phyloP scores from a whole-genome alignment of 2,888 invertebrate species.

The Luffia ferchaultella region DNA sequence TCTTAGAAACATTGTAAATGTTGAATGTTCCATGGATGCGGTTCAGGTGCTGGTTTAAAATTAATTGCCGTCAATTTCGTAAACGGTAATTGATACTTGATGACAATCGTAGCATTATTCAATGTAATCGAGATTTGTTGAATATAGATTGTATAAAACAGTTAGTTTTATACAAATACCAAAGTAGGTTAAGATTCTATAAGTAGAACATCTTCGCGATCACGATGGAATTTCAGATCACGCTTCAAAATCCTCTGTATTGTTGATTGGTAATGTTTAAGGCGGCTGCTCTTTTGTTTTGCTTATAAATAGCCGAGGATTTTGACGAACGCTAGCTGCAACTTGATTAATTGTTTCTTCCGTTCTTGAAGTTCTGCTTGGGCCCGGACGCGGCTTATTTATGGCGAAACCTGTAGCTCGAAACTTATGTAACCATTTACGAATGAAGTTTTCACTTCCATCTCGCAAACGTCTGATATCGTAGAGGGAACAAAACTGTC shows the following conservation, averaged over 20 bases:
- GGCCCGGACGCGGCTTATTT: too few relatives aligned
- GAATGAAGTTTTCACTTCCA: conserved; percentile 2
- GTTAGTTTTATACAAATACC: neutral
- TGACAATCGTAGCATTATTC: too few relatives aligned
- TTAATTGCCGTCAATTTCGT: neutral
- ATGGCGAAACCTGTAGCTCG: conserved; percentile 2
- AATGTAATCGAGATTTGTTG: too few relatives aligned
- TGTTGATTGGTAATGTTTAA: too few relatives aligned
- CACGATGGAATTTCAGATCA: too few relatives aligned
- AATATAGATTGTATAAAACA: neutral
- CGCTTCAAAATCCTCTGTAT: too few relatives aligned
- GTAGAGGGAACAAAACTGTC: conserved; percentile 1
- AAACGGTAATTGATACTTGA: too few relatives aligned
- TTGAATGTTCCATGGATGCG: neutral
- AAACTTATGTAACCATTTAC: conserved; percentile 1
- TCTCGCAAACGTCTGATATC: conserved; percentile 2
- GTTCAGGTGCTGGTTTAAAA: neutral
- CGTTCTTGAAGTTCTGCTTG: neutral
- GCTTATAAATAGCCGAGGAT: too few relatives aligned
- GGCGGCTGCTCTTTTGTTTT: too few relatives aligned
- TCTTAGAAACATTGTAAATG: neutral
- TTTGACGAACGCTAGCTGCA: neutral
- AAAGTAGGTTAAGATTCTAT: too few relatives aligned
- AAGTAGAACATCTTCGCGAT: too few relatives aligned
- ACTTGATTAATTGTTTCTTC: neutral